Evolutionary conservation across 2,797 vertebrate genomes (phyloP), one percentile per base, ranked within the genome.

Genomic region (Adrianichthys oophorus): DNA sequence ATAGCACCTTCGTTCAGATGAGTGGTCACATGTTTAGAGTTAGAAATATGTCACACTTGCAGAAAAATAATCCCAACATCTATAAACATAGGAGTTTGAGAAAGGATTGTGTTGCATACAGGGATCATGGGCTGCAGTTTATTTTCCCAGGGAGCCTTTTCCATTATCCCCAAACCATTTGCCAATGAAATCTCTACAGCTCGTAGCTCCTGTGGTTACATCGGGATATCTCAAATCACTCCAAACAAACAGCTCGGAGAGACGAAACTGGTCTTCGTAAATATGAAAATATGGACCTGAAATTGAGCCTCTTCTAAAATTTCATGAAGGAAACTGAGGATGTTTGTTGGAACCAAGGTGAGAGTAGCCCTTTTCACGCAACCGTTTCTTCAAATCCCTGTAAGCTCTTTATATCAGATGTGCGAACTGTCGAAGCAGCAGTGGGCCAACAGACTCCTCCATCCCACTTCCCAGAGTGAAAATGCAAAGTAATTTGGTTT

Each of bases 111-210:
- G 71, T 86, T 76, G 78, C 78, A 79, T 81, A 70, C 78, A 76
- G 62, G 79, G 80, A 86, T 88, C 67, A 82, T 81, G 83, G 74
- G 67, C 72, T 74, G 75, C 60, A 58, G 80, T 86, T 91, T 92
- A 89, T 91, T 91, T 92, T 91, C 86, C 87, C 87, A 90, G 84
- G 64, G 74, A 74, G 72, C 79, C 75, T 70, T 74, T 76, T 74
- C 76, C 75, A 72, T 80, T 79, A 80, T 80, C 76, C 70, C 72
- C 70, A 68, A 37, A 68, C 74, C 73, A 67, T 74, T 85, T 76
- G 63, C 84, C 75, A 85, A 66, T 80, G 72, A 79, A 85, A 85
- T 83, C 57, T 79, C 68, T 48, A 1, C 56, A 80, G 57, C 59
- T 58, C 75, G 51, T 55, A 69, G 79, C 77, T 75, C 78, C 78